Percentiles rank a stretch among this genome's conserved stretches.
These are phyloP conservation scores for Oncorhynchus gorbuscha DNA, from an alignment of 2,113 vertebrate species.

Conservation along the genomic window DNA sequence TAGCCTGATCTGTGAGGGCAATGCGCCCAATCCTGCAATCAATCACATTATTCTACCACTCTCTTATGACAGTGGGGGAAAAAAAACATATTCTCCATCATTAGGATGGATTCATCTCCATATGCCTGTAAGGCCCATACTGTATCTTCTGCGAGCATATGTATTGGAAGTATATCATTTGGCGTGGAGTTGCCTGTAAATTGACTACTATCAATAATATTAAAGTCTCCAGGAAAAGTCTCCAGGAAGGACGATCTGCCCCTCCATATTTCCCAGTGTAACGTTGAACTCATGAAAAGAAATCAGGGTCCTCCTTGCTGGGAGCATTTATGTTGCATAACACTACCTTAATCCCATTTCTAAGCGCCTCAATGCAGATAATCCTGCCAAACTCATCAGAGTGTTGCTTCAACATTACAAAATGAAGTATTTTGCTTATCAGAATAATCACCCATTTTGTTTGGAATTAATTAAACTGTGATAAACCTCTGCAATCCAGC, in stretches of 20 bases:
- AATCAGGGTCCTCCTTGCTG: conserved; percentile 10
- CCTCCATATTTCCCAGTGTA: not conserved
- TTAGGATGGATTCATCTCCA: not conserved
- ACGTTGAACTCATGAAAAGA: conserved; percentile 1
- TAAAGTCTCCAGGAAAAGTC: conserved; percentile 27
- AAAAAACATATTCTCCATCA: too few species aligned
- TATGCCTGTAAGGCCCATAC: not conserved
- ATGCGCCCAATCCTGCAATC: conserved; percentile 12
- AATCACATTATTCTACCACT: not conserved
- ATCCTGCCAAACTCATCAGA: not conserved
- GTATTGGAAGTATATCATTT: conserved; percentile 12
- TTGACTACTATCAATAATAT: conserved; percentile 3
- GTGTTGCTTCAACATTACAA: not conserved
- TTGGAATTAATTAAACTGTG: too few species aligned
- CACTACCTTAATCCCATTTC: too few species aligned
- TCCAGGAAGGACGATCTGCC: not conserved
- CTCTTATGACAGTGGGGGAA: too few species aligned
- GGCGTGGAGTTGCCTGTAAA: not conserved
- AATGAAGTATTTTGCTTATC: too few species aligned
- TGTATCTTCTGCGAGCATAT: not conserved
- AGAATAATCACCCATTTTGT: too few species aligned
- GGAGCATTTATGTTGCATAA: not conserved
- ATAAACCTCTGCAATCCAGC: too few species aligned
- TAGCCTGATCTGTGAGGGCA: conserved; percentile 12
- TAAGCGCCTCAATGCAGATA: too few species aligned